Evolutionary conservation across 2,888 invertebrate species (phyloP), one percentile per base, ranked within the genome.

Genomic region (Cheilosia scutellata): DNA sequence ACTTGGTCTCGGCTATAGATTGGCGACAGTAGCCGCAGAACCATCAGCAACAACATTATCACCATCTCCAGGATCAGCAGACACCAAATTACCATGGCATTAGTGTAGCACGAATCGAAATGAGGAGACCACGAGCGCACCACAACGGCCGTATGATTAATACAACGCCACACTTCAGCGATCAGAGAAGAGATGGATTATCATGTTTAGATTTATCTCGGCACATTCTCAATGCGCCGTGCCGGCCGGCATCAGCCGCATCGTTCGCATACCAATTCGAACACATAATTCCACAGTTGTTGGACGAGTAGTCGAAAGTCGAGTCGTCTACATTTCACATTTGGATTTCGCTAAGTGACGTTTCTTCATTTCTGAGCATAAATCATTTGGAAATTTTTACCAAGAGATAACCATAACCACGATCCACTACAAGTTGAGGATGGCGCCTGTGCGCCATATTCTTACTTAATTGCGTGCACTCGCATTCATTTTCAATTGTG

Each of bases 131-230:
- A 57, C 47, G 6, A 55, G 65, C 31, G 13, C 55, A 51, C 5
- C 82, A 60, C 66, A 62, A 27, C 31, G 40, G 33, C 53, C 55
- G 49, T 25, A 77, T 80, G 82, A 72, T 77, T 76, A 62, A 80
- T 71, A 68, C 51, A 82, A 16, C 82, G 72, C 82, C 86, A 77
- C 82, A 82, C 86, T 86, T 86, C 68, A 82, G 62, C 76, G 51
- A 82, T 86, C 76, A 86, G 60, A 60, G 44, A 76, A 57, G 76
- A 65, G 77, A 86, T 82, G 82, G 76, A 86, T 86, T 86, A 86
- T 86, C 82, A 82, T 77, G 82, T 86, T 86, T 77, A 86, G 82
- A 86, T 86, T 82, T 86, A 86, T 82, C 82, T 82, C 62, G 37
- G 82, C 76, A 80, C 80, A 80, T 80, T 80, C 80, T 57, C 62